Evolutionary conservation across 2,797 vertebrate genomes (phyloP).

Genomic region (Sebastes vulpes): DNA sequence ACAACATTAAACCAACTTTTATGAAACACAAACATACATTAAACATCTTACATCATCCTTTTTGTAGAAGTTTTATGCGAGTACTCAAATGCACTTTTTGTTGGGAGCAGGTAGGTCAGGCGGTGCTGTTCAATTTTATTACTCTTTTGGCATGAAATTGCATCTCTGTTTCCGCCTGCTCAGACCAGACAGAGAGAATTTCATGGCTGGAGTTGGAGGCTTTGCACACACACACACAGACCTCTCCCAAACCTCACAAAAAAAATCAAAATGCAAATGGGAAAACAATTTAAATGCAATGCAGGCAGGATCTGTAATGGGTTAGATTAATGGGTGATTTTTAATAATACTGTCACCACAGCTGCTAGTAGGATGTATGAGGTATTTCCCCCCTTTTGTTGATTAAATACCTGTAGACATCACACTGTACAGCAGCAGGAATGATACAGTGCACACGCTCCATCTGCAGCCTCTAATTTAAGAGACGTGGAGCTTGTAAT

Average conservation of each 20-base stretch:
- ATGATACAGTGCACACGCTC: conserved; percentile 2
- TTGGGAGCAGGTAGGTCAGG: conserved; percentile 24
- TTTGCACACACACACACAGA: neutral
- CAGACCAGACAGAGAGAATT: conserved; percentile 34
- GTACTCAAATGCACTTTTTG: conserved; percentile 7
- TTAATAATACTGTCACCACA: conserved; percentile 54
- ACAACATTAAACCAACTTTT: neutral
- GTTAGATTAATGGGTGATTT: conserved; percentile 51
- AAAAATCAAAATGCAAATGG: conserved; percentile 53
- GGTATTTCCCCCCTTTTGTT: conserved; percentile 18
- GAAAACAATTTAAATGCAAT: conserved; percentile 30
- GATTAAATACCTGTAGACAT: conserved; percentile 53
- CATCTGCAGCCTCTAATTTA: conserved; percentile 20
- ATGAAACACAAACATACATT: neutral
- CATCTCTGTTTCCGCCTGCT: conserved; percentile 54
- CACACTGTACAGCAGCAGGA: conserved; percentile 2
- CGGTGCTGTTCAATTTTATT: conserved; percentile 44
- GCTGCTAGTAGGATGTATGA: conserved; percentile 38
- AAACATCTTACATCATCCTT: neutral
- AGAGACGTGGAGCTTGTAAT: conserved; percentile 38
- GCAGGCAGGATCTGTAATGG: conserved; percentile 34
- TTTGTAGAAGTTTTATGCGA: conserved; percentile 10
- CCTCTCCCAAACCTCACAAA: neutral
- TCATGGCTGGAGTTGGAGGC: conserved; percentile 36
- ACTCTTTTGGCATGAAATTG: conserved; percentile 67